These are phyloP conservation scores for Fistularia commersonii DNA, from an alignment of 2,797 vertebrate genomes.

Conservation along the genomic window DNA sequence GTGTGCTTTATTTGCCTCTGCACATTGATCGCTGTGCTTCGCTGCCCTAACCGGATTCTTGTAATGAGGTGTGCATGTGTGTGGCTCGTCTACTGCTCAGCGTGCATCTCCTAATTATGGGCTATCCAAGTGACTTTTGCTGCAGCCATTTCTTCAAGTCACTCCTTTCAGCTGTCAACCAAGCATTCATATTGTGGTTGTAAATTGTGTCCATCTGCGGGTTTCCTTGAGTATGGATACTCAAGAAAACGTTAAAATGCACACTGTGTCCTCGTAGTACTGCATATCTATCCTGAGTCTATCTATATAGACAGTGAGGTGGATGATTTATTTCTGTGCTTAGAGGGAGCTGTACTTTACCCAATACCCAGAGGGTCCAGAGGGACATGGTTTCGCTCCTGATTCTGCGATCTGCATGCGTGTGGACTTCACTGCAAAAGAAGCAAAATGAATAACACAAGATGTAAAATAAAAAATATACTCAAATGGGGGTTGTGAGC, in stretches of 20 bases:
- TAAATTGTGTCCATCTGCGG: too few relatives aligned
- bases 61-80: conserved; percentile 32
- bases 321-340: conserved; percentile 3
- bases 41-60: conserved; percentile 10
- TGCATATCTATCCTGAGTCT: conserved; percentile 1
- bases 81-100: conserved; percentile 26
- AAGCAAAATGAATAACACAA: too few relatives aligned
- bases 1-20: conserved; percentile 4
- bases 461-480: too few relatives aligned
- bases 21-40: conserved; percentile 14
- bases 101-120: conserved; percentile 29
- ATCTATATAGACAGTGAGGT: background rate
- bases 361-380: conserved; percentile 5
- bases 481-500: too few relatives aligned
- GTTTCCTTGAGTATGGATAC: too few relatives aligned
- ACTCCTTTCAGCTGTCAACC: conserved; percentile 19
- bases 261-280: background rate
- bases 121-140: conserved; percentile 32
- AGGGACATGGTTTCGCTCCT: background rate
- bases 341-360: background rate
- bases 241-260: too few relatives aligned
- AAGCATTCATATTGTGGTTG: conserved; percentile 17
- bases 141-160: conserved; percentile 34
- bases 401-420: too few relatives aligned
- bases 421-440: too few relatives aligned